phyloP scores from a whole-genome alignment of 2,797 vertebrate species.

The Jordanella pulchra region DNA sequence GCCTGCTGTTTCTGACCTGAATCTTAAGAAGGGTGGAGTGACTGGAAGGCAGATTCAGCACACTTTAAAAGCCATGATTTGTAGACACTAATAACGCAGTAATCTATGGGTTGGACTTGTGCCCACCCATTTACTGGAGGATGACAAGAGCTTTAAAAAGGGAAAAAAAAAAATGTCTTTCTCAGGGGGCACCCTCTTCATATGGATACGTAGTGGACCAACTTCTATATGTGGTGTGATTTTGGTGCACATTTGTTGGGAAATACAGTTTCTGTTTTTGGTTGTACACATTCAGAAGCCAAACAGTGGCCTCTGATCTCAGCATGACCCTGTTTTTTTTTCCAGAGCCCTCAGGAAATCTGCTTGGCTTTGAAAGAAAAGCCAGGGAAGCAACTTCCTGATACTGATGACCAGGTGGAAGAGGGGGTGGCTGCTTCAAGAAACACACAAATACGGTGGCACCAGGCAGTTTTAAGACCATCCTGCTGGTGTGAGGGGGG shows the following conservation, averaged over 20 bases:
- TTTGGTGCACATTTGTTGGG: slow-evolving; percentile 12
- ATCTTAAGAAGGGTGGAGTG: no score
- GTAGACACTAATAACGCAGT: slow-evolving; percentile 58
- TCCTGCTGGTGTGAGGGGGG: slow-evolving; percentile 10
- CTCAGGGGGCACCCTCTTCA: slow-evolving; percentile 18
- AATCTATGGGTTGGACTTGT: slow-evolving; percentile 37
- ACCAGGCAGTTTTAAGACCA: background rate
- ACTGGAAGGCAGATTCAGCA: no score
- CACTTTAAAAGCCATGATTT: slow-evolving; percentile 49
- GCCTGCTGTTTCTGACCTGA: no score
- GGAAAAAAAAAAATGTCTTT: slow-evolving; percentile 9
- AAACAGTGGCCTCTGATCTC: slow-evolving; percentile 63
- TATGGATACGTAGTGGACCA: slow-evolving; percentile 2
- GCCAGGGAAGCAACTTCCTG: slow-evolving; percentile 69
- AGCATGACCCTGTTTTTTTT: slow-evolving; percentile 54
- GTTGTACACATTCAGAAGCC: background rate
- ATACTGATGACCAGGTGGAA: slow-evolving; percentile 63
- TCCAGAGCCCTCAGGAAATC: slow-evolving; percentile 70
- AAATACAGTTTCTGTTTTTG: slow-evolving; percentile 34
- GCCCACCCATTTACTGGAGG: slow-evolving; percentile 45
- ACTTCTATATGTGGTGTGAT: background rate
- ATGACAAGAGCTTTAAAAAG: slow-evolving; percentile 30
- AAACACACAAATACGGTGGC: slow-evolving; percentile 6
- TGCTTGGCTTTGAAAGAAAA: slow-evolving; percentile 49
- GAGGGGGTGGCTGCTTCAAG: slow-evolving; percentile 25